Base-by-base conservation (phyloP, 2,888 invertebrate species). In the Pheosia tremula region DNA sequence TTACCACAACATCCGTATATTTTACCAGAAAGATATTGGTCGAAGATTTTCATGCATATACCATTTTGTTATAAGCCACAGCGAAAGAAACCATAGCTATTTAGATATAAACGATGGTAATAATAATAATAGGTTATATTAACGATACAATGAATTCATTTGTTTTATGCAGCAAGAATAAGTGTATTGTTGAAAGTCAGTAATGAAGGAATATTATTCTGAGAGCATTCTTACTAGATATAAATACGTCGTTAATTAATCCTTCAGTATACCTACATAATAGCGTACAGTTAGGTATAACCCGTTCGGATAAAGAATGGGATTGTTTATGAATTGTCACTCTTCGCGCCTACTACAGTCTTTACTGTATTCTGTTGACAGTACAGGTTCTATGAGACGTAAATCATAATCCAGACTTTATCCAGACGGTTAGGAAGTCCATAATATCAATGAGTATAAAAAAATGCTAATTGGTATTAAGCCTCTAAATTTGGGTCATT, bases 401-500 rank as follows among this genome's bases (percentile, higher is more conserved):
- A 24, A 24, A 24, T 24, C 24, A 24, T 24, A 24, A 24, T 24
- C 24, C 24, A 24, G 24, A 24, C 24, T 24, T 24, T 24, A 24
- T 24, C 24, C 24, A 24, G 24, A 24, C 24, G 24, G 24, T 0
- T 24, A 24, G 24, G 24, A 24, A 24, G 24, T 24, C 24, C 1
- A 24, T 24, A 24, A 24, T 24, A 24, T 24, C 24, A 24, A 24
- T 2, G 24, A 24, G 24, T 24, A 24, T 24, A 24, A 24, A 24
- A 55, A 38, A 8, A 57, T 67, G n/a, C 24, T 13, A 13, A 36
- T n/a, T 55, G 10, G 36, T 61, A 49, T 49, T 55, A 37, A 60
- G 50, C 49, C 59, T 56, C 54, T 7, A 41, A 62, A 64, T 64
- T 68, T 69, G 59, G 71, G 63, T 66, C 61, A 71, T 45, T 57